These are phyloP conservation scores for Etia nguti DNA, from an alignment of 2,113 vertebrate genomes.

Conservation along the genomic window DNA sequence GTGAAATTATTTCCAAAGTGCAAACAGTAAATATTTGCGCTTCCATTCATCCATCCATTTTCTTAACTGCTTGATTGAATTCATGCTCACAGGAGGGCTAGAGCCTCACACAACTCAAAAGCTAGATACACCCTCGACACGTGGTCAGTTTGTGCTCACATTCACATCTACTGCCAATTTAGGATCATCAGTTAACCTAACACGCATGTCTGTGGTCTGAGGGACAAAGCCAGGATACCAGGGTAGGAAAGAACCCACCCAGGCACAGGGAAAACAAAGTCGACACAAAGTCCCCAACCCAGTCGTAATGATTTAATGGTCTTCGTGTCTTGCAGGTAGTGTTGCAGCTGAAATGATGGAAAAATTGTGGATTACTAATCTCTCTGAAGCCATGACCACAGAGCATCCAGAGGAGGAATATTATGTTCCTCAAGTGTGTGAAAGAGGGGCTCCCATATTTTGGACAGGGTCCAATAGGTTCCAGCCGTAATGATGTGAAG, in stretches of 20 bases:
- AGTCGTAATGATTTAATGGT: neutral
- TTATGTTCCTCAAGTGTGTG: neutral
- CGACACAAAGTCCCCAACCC: accelerated
- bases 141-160: neutral
- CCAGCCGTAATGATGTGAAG: neutral
- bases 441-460: neutral
- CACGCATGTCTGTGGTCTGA: neutral
- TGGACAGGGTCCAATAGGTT: neutral
- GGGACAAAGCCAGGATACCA: neutral
- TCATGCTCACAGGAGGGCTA: neutral
- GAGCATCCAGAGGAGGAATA: neutral
- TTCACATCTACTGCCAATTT: neutral
- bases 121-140: neutral
- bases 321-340: conserved; percentile 75
- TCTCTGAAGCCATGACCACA: neutral
- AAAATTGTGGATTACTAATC: neutral
- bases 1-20: neutral
- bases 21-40: neutral
- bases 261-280: neutral
- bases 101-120: neutral
- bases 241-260: neutral
- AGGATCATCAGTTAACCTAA: neutral
- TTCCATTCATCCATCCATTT: neutral
- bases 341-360: conserved; percentile 82
- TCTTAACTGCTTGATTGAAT: neutral